Percentiles rank a stretch among this genome's conserved stretches.
phyloP scores from a whole-genome alignment of 2,797 vertebrate species.

The Leptodactylus fallax region DNA sequence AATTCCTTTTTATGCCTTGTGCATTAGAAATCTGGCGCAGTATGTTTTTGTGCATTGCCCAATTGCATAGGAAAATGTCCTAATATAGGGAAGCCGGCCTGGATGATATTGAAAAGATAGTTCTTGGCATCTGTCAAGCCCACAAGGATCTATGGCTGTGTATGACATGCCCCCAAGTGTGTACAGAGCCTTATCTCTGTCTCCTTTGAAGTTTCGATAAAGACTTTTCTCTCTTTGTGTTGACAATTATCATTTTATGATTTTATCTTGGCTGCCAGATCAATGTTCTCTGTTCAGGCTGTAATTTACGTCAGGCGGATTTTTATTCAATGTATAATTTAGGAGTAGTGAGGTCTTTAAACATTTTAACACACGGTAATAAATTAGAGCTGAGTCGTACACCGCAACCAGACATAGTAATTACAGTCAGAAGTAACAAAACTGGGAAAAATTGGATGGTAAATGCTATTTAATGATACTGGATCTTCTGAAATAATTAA shows the following conservation, averaged over 20 bases:
- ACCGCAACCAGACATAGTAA: conserved; percentile 10
- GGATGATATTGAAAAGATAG: too few relatives aligned
- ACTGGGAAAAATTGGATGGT: conserved; percentile 24
- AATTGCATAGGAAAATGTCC: too few relatives aligned
- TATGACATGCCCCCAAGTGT: not conserved
- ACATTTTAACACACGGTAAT: conserved; percentile 28
- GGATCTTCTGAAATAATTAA: not conserved
- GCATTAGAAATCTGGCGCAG: too few relatives aligned
- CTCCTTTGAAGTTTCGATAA: not conserved
- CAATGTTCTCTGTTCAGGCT: conserved; percentile 5
- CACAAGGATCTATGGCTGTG: too few relatives aligned
- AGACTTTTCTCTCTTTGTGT: not conserved
- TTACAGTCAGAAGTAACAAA: conserved; percentile 40
- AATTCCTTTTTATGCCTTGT: too few relatives aligned
- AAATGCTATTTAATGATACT: conserved; percentile 19
- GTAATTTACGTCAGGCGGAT: conserved; percentile 32
- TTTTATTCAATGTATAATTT: conserved; percentile 51
- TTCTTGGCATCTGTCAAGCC: too few relatives aligned
- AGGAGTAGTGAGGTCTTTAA: conserved; percentile 36
- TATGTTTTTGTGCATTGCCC: too few relatives aligned
- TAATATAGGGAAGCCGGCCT: too few relatives aligned
- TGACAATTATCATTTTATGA: conserved; percentile 21
- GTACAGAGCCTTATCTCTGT: not conserved
- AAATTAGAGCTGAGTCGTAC: conserved; percentile 22
- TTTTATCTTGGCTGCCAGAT: conserved; percentile 18